A percentile compares a stretch with the other conserved stretches of the same genome.
Conservation (phyloP, 2,797 vertebrate genomes). For the Anguilla anguilla region DNA sequence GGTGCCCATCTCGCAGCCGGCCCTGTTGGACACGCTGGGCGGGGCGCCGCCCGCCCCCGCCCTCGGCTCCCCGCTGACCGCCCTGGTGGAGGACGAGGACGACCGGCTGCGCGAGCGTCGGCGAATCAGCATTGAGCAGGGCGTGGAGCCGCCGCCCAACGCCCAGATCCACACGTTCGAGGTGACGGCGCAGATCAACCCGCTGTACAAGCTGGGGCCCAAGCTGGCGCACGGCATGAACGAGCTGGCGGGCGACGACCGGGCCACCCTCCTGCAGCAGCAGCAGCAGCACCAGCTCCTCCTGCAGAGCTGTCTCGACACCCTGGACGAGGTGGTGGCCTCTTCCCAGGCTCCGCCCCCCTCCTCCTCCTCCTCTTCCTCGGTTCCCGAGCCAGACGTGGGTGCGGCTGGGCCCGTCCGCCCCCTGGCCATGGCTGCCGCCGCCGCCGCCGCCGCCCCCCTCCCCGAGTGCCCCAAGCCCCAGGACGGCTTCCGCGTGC, state of each 20-base stretch:
- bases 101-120: constrained; percentile 77
- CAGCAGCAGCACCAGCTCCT: constrained; percentile 72
- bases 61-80: constrained; percentile 44
- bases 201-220: constrained; percentile 78
- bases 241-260: constrained; percentile 67
- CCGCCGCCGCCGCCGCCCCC: constrained; percentile 29
- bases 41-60: constrained; percentile 40
- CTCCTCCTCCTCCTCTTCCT: constrained; percentile 24
- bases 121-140: constrained; percentile 82
- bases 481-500: constrained; percentile 70
- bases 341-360: constrained; percentile 44
- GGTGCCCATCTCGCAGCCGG: constrained; percentile 75
- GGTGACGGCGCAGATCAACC: constrained; percentile 79
- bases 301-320: constrained; percentile 77
- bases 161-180: constrained; percentile 84
- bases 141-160: constrained; percentile 79
- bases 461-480: constrained; percentile 49
- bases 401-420: constrained; percentile 49
- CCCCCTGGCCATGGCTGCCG: constrained; percentile 39
- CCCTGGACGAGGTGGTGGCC: constrained; percentile 75
- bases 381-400: constrained; percentile 54
- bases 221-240: constrained; percentile 82
- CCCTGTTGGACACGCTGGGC: constrained; percentile 61
- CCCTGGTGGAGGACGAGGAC: constrained; percentile 76
- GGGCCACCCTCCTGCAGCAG: constrained; percentile 59